These are phyloP conservation scores for Rallus limicola DNA, from an alignment of 2,113 vertebrate genomes.

Conservation along the genomic window DNA sequence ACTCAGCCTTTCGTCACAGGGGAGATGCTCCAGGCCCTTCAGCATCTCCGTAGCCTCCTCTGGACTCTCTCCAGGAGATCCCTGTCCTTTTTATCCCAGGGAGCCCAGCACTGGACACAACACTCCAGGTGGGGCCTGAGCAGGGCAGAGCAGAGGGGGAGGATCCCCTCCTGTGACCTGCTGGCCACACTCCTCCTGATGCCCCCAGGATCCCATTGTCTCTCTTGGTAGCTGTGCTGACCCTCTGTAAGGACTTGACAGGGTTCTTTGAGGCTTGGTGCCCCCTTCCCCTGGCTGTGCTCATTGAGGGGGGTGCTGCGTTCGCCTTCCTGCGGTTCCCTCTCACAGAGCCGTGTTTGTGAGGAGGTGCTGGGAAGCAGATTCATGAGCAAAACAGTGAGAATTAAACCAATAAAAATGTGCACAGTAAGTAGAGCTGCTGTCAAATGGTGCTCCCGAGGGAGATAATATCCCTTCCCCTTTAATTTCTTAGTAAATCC, in stretches of 20 bases:
- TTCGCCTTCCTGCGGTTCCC: background rate
- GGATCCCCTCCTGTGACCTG: too few relatives aligned
- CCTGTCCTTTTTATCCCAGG: too few relatives aligned
- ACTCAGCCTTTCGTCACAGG: too few relatives aligned
- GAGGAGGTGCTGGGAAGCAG: background rate
- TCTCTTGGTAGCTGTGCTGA: background rate
- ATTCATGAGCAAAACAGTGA: background rate
- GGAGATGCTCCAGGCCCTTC: too few relatives aligned
- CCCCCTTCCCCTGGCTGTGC: rapidly evolving
- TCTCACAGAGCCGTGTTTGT: background rate
- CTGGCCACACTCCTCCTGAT: too few relatives aligned
- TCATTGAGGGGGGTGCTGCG: background rate
- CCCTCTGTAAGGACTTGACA: rapidly evolving
- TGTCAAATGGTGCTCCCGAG: background rate
- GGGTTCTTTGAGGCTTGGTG: background rate
- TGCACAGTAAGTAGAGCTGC: background rate
- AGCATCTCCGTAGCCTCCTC: too few relatives aligned
- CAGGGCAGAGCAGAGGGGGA: too few relatives aligned
- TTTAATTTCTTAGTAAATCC: constrained; percentile 40
- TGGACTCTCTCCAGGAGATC: too few relatives aligned
- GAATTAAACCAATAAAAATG: constrained; percentile 1
- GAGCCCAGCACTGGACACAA: too few relatives aligned
- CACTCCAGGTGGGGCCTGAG: too few relatives aligned
- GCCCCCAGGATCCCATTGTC: too few relatives aligned
- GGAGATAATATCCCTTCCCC: constrained; percentile 40